Conservation (phyloP, 1,140 invertebrate genomes). For the Neomicropteryx cornuta region DNA sequence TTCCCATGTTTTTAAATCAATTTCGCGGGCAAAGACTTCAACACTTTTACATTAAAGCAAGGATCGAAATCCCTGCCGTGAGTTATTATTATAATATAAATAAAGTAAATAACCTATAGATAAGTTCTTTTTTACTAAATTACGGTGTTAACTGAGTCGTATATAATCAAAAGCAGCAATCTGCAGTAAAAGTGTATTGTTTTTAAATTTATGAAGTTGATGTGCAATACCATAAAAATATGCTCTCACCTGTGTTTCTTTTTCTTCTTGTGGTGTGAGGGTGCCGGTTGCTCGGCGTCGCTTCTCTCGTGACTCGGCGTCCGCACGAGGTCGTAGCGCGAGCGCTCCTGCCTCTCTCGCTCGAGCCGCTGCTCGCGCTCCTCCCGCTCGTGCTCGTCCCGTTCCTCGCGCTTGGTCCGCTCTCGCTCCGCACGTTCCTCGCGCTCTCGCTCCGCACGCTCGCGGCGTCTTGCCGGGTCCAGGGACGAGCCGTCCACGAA, state of each 20-base stretch:
- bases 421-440: conserved; percentile 44
- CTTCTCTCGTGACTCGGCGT: conserved; percentile 43
- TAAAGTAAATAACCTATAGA: no score
- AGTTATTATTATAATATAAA: no score
- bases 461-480: conserved; percentile 67
- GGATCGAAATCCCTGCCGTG: no score
- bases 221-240: conserved; percentile 4
- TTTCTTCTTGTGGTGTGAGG: conserved; percentile 44
- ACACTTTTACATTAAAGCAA: no score
- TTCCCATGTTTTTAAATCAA: no score
- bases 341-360: conserved; percentile 41
- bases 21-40: no score
- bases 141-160: no score
- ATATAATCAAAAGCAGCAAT: no score
- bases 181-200: no score
- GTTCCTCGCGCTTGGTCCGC: conserved; percentile 52
- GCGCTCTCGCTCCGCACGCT: conserved; percentile 41
- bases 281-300: conserved; percentile 22
- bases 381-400: conserved; percentile 26
- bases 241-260: conserved; percentile 33
- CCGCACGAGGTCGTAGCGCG: conserved; percentile 50
- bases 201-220: no score
- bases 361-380: conserved; percentile 23
- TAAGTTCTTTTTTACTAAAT: no score
- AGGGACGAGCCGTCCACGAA: conserved; percentile 92